Conservation (phyloP, 2,888 invertebrate species). For the Sthenelais limicola region DNA sequence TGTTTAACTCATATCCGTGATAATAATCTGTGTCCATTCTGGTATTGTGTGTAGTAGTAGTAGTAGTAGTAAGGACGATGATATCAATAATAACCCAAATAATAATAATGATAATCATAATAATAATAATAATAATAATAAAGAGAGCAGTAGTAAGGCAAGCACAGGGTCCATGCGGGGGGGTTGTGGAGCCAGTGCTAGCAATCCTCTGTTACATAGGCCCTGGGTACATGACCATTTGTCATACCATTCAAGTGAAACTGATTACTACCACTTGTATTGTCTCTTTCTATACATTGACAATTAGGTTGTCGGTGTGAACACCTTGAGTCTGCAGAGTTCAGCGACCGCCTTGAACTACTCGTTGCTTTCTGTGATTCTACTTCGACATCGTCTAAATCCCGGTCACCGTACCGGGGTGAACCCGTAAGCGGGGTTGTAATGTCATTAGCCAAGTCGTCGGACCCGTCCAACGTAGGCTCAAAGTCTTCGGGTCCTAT, state of each 20-base stretch:
- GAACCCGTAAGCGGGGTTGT: slow-evolving; percentile 44
- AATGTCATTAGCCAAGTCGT: slow-evolving; percentile 7
- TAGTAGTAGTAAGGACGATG: too few species aligned
- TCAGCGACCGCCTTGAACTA: slow-evolving; percentile 1
- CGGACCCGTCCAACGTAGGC: slow-evolving; percentile 55
- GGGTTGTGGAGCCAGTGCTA: slow-evolving; percentile 17
- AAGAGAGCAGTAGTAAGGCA: too few species aligned
- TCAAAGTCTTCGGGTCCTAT: slow-evolving; percentile 27
- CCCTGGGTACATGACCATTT: slow-evolving; percentile 60
- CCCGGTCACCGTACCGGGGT: slow-evolving; percentile 24
- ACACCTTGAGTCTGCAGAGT: background rate
- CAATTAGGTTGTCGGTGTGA: slow-evolving; percentile 4
- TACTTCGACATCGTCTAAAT: background rate
- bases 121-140: too few species aligned
- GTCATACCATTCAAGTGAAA: slow-evolving; percentile 65
- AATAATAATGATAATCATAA: too few species aligned
- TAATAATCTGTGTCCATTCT: too few species aligned
- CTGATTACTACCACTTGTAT: slow-evolving; percentile 61
- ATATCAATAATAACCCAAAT: too few species aligned
- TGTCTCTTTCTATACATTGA: slow-evolving; percentile 32
- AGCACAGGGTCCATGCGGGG: background rate
- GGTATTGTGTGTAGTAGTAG: too few species aligned
- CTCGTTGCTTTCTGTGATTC: background rate
- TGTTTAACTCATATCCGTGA: too few species aligned
- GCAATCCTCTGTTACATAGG: slow-evolving; percentile 38